A percentile compares a stretch with the other conserved stretches of the same genome.
Conservation (phyloP, 2,888 invertebrate species). For the Anodontia alba region DNA sequence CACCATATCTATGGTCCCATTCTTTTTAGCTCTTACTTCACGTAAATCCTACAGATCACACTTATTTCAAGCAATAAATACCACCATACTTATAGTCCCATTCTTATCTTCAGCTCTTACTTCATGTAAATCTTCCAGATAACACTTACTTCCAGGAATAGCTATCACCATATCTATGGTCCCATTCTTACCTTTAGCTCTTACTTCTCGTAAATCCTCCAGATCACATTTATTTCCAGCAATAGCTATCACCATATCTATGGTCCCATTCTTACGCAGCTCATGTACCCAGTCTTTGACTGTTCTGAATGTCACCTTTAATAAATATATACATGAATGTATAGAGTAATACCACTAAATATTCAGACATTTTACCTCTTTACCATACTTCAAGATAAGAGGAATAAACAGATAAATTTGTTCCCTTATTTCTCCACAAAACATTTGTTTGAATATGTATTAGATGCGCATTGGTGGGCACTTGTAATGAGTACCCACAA, state of each 20-base stretch:
- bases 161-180: constrained; percentile 83
- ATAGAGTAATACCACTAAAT: no score
- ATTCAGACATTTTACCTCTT: no score
- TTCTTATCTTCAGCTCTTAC: no score
- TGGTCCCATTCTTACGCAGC: constrained; percentile 82
- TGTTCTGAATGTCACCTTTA: constrained; percentile 75
- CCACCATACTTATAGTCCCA: constrained; percentile 82
- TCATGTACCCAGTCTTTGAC: constrained; percentile 85
- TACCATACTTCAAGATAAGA: background rate
- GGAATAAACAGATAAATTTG: background rate
- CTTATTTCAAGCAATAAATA: constrained; percentile 85
- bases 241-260: constrained; percentile 84
- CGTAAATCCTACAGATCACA: constrained; percentile 84
- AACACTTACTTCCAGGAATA: constrained; percentile 84
- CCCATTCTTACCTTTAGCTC: constrained; percentile 82
- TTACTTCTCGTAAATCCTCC: constrained; percentile 83
- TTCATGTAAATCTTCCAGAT: no score
- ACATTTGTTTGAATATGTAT: no score
- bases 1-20: no score
- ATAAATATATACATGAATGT: constrained; percentile 3
- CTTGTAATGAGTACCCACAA: no score
- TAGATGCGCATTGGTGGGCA: no score
- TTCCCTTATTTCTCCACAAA: no score
- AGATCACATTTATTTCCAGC: constrained; percentile 85
- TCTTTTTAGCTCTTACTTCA: constrained; percentile 81